A percentile compares a stretch with the other conserved stretches of the same genome.
phyloP scores from a whole-genome alignment of 2,888 invertebrate species.

The Drosophila niveifrons region DNA sequence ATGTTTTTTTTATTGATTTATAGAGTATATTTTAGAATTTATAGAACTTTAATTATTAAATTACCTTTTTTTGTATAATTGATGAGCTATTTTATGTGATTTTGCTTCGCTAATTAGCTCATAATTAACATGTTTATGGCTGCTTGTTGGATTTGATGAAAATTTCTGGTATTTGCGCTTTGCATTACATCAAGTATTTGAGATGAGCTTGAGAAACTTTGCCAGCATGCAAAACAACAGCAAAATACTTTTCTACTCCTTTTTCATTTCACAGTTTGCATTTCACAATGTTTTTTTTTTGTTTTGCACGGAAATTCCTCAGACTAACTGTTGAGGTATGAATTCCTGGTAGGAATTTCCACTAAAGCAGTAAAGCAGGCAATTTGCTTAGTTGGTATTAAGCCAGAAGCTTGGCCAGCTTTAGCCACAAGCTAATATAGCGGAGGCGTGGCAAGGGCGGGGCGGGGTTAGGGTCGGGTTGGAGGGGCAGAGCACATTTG shows the following conservation, averaged over 20 bases:
- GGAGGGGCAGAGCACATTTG: slow-evolving; percentile 11
- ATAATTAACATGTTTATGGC: not conserved
- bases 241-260: slow-evolving; percentile 9
- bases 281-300: not conserved
- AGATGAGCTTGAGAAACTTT: slow-evolving; percentile 14
- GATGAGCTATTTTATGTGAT: too few relatives aligned
- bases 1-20: too few relatives aligned
- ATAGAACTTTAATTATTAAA: too few relatives aligned
- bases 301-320: not conserved
- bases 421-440: slow-evolving; percentile 43
- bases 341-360: slow-evolving; percentile 1
- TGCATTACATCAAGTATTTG: slow-evolving; percentile 21
- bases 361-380: slow-evolving; percentile 10
- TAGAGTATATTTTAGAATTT: too few relatives aligned
- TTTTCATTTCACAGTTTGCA: not conserved
- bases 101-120: not conserved
- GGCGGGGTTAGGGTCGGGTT: too few relatives aligned
- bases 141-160: slow-evolving; percentile 6
- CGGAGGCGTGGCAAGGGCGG: not conserved
- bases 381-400: slow-evolving; percentile 52
- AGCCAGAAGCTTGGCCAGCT: slow-evolving; percentile 36
- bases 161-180: slow-evolving; percentile 10
- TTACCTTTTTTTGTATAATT: too few relatives aligned
- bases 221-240: slow-evolving; percentile 3
- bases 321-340: slow-evolving; percentile 2